Evolutionary conservation across 2,797 vertebrate genomes (phyloP).

Genomic region (Chelon auratus): DNA sequence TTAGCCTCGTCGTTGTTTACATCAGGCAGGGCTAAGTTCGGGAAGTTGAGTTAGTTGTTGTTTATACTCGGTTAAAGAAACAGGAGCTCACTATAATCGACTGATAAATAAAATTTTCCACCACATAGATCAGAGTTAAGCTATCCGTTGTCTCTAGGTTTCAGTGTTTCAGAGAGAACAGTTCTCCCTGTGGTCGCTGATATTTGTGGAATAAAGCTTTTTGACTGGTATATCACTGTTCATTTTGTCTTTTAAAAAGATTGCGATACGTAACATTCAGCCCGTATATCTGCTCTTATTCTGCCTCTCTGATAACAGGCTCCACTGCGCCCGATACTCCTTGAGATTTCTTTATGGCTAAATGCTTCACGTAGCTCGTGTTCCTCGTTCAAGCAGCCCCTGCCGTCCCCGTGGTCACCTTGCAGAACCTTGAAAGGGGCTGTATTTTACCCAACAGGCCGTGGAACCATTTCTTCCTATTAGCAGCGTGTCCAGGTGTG

Average conservation of each 20-base stretch:
- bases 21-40: too few relatives aligned
- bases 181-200: slow-evolving; percentile 7
- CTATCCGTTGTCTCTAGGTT: not conserved
- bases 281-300: slow-evolving; percentile 12
- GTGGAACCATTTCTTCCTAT: slow-evolving; percentile 60
- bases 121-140: not conserved
- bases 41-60: too few relatives aligned
- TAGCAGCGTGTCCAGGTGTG: slow-evolving; percentile 56
- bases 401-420: slow-evolving; percentile 73
- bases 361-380: slow-evolving; percentile 53
- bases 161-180: not conserved
- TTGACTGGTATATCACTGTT: too few relatives aligned
- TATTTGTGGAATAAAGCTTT: slow-evolving; percentile 3
- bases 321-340: slow-evolving; percentile 28
- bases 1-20: too few relatives aligned
- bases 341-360: slow-evolving; percentile 57
- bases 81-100: too few relatives aligned
- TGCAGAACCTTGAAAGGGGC: slow-evolving; percentile 61
- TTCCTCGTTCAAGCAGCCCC: slow-evolving; percentile 24
- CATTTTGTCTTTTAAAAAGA: slow-evolving; percentile 27
- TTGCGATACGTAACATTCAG: slow-evolving; percentile 34
- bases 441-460: slow-evolving; percentile 72
- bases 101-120: not conserved
- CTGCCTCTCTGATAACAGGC: slow-evolving; percentile 38
- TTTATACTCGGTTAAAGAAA: too few relatives aligned